Conservation (phyloP, 2,113 vertebrate genomes). For the Rana temporaria region DNA sequence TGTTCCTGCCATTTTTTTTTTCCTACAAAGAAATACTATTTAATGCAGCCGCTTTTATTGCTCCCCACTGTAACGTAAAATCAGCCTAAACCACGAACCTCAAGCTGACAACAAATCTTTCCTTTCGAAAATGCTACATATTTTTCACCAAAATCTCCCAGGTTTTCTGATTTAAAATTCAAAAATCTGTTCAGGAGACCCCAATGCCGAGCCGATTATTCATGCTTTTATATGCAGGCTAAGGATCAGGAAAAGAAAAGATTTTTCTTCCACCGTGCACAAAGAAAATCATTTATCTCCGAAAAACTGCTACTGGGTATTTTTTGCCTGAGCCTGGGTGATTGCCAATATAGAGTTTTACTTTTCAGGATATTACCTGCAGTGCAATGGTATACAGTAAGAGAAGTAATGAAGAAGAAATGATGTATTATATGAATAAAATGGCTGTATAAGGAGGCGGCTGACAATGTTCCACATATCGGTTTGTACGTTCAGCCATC, state of each 20-base stretch:
- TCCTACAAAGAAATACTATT: slow-evolving; percentile 38
- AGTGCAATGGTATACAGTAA: slow-evolving; percentile 1
- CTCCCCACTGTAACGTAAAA: slow-evolving; percentile 48
- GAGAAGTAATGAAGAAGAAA: slow-evolving; percentile 30
- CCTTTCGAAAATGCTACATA: slow-evolving; percentile 22
- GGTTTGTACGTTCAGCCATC: background rate
- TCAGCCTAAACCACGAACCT: slow-evolving; percentile 21
- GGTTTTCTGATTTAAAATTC: slow-evolving; percentile 5
- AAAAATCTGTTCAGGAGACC: slow-evolving; percentile 6
- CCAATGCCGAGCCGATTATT: background rate
- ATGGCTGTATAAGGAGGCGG: background rate
- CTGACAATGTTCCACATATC: background rate
- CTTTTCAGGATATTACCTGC: slow-evolving; percentile 24
- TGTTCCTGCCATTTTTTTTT: slow-evolving; percentile 43
- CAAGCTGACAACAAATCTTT: slow-evolving; percentile 13
- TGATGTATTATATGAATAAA: background rate
- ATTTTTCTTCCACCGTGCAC: background rate
- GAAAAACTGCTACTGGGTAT: background rate
- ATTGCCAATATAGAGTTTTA: slow-evolving; percentile 15
- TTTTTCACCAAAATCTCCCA: slow-evolving; percentile 8
- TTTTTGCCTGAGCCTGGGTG: slow-evolving; percentile 1
- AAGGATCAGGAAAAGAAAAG: background rate
- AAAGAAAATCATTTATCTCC: slow-evolving; percentile 10
- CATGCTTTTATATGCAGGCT: background rate
- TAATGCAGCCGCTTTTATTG: slow-evolving; percentile 35